Base-by-base conservation (phyloP, 2,113 vertebrate species). In the Dunckerocampus dactyliophorus region DNA sequence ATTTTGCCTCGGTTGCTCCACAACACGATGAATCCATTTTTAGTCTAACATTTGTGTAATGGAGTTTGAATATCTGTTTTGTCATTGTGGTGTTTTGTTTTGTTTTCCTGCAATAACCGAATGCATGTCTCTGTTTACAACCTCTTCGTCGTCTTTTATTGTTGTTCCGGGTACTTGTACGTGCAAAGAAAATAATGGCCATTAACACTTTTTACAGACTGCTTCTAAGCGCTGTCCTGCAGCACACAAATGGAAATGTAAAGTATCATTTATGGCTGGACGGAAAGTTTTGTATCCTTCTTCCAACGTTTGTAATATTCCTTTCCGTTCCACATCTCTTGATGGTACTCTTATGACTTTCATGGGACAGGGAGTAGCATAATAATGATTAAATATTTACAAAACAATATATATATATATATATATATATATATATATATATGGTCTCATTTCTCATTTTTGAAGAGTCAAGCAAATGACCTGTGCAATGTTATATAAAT, bases 281-380 rank as follows among this genome's bases (percentile, higher is more conserved):
- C 28, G 11, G 28, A n/a, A 16, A 17, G 19, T 20, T 91, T 90
- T 90, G 62, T 88, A 88, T 80, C 66, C 77, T 85, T 85, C 65
- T 71, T 82, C 68, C 62, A 59, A 82, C 67, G 85, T 90, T 92
- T 90, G 75, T 88, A 88, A 82, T 82, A 76, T 72, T 78, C 19
- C 69, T 77, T 74, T 76, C 65, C 62, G 62, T 80, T 87, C 71
- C 67, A 46, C 43, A 74, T 60, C 63, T 74, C 8, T 71, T 62
- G 45, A 62, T 81, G 85, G 84, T 89, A 83, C 76, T 65, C 59
- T 81, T 14, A 46, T 72, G 47, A 64, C 14, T 82, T 80, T 83
- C 59, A 48, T 63, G 73, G 42, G 68, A 72, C 62, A 49, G 65
- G 45, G 63, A 69, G 65, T 71, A 74, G 60, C 22, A 69, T 51